Conservation (phyloP, 1,140 invertebrate species). For the Macrotrachela quadricornifera region DNA sequence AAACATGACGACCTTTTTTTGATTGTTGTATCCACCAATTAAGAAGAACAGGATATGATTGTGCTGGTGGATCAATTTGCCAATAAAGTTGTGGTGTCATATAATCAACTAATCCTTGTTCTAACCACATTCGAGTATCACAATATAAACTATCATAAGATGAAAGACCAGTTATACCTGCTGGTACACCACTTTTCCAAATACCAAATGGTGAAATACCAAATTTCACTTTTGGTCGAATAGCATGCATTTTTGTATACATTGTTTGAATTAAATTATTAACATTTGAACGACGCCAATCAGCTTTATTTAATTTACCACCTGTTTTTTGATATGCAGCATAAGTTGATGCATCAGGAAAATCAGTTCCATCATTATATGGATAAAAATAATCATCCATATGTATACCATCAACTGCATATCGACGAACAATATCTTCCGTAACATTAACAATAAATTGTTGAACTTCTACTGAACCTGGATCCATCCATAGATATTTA, state of each 20-base stretch:
- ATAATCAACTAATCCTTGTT: conserved; percentile 22
- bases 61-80: conserved; percentile 18
- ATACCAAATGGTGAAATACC: conserved; percentile 24
- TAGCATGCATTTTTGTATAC: conserved; percentile 12
- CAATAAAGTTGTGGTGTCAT: conserved; percentile 23
- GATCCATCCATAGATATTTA: conserved; percentile 21
- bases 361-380: conserved; percentile 16
- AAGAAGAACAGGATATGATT: conserved; percentile 18
- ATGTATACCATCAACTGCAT: conserved; percentile 23
- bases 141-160: conserved; percentile 17
- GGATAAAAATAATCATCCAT: conserved; percentile 29
- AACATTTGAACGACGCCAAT: conserved; percentile 22
- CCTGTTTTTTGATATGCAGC: conserved; percentile 13
- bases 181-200: conserved; percentile 17
- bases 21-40: conserved; percentile 22
- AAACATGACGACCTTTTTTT: conserved; percentile 13
- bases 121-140: conserved; percentile 20
- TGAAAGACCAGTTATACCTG: conserved; percentile 16
- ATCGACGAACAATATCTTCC: conserved; percentile 18
- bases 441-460: conserved; percentile 13
- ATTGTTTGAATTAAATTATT: conserved; percentile 15
- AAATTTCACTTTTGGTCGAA: conserved; percentile 16
- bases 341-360: conserved; percentile 19
- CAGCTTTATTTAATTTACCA: conserved; percentile 13
- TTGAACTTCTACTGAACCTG: conserved; percentile 15